phyloP scores from a whole-genome alignment of 1,140 invertebrate species.

The Dendrolimus kikuchii region DNA sequence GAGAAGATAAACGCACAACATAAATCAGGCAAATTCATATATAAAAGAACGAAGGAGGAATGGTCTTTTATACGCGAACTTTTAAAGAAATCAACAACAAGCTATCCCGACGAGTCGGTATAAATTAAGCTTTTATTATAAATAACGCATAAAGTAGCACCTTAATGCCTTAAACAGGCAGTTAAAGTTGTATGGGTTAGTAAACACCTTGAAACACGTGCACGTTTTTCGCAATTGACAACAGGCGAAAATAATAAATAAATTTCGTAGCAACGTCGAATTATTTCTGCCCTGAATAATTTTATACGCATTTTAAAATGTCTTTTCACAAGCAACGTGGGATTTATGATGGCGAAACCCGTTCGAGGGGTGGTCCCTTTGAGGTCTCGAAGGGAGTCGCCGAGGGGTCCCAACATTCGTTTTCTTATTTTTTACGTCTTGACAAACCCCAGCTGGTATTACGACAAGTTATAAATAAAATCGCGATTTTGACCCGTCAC shows the following conservation, averaged over 20 bases:
- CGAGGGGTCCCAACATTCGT: constrained; percentile 38
- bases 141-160: background rate
- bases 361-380: constrained; percentile 60
- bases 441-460: constrained; percentile 67
- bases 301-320: constrained; percentile 71
- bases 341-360: constrained; percentile 66
- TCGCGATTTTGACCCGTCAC: constrained; percentile 69
- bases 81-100: no score
- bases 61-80: no score
- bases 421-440: constrained; percentile 65
- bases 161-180: background rate
- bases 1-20: no score
- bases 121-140: no score
- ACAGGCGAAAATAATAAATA: constrained; percentile 33
- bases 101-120: no score
- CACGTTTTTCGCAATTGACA: constrained; percentile 27
- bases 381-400: constrained; percentile 10
- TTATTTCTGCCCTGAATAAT: constrained; percentile 69
- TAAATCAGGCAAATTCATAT: no score
- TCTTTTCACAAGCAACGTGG: constrained; percentile 65
- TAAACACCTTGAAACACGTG: constrained; percentile 36
- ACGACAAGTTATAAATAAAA: constrained; percentile 71
- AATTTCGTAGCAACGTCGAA: constrained; percentile 36
- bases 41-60: no score
- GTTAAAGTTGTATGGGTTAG: background rate